These are phyloP conservation scores for Yponomeuta plumbellus DNA, from an alignment of 2,888 invertebrate genomes.

Conservation along the genomic window DNA sequence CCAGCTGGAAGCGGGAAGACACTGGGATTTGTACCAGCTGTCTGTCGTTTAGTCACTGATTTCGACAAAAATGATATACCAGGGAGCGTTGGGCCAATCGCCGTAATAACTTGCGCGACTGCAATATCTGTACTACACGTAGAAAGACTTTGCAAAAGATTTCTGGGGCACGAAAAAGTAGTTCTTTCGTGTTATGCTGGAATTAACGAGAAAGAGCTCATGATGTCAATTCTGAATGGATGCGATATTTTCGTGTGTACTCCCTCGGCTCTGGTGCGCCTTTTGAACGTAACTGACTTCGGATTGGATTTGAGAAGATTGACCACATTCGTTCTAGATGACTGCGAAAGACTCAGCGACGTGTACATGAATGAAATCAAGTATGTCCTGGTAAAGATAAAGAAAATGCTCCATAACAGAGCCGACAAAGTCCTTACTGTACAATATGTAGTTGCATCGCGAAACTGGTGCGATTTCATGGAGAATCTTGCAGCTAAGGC, in stretches of 20 bases:
- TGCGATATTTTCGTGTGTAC: constrained; percentile 85
- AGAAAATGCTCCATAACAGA: constrained; percentile 58
- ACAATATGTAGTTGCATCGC: constrained; percentile 78
- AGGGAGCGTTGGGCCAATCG: constrained; percentile 76
- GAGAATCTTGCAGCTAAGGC: constrained; percentile 72
- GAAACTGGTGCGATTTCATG: constrained; percentile 80
- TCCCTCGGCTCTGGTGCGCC: constrained; percentile 74
- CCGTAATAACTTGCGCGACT: constrained; percentile 80
- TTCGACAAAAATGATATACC: constrained; percentile 35
- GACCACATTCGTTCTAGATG: constrained; percentile 82
- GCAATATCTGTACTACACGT: constrained; percentile 72
- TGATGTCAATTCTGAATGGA: constrained; percentile 76
- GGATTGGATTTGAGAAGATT: constrained; percentile 78
- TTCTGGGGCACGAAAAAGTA: constrained; percentile 48
- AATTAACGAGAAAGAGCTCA: constrained; percentile 44
- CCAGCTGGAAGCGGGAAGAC: constrained; percentile 81
- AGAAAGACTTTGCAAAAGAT: constrained; percentile 50
- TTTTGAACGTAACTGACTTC: constrained; percentile 47
- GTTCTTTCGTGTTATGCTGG: constrained; percentile 63
- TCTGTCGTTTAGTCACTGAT: constrained; percentile 78
- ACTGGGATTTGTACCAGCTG: constrained; percentile 80
- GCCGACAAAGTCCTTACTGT: constrained; percentile 60
- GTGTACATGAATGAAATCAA: constrained; percentile 69
- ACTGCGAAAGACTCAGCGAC: constrained; percentile 79
- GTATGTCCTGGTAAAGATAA: constrained; percentile 55